Base-by-base conservation (phyloP, 2,797 vertebrate genomes). In the Botia kubotai region DNA sequence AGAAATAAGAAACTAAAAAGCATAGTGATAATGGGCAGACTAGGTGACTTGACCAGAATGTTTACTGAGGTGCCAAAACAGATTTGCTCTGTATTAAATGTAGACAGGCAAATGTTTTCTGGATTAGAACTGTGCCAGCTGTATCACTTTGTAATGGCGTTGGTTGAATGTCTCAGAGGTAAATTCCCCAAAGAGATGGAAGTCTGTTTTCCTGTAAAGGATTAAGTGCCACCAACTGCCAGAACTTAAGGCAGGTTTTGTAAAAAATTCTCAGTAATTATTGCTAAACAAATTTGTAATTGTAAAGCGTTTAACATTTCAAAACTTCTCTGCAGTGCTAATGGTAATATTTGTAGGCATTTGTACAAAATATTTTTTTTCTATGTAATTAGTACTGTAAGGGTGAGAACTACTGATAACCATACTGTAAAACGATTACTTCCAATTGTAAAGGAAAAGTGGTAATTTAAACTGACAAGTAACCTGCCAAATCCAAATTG, bases 171-270 rank as follows among this genome's bases (percentile, higher is more conserved):
- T 33, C 26, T 68, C 36, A 50, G 53, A 72, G n/a, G 48, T 6
- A 66, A 57, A 70, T 66, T 65, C 43, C 63, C 58, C 60, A 80
- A 73, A 66, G 58, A 72, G 60, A 66, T 43, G 46, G 58, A 52
- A 63, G 43, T 71, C 57, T 58, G 21, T 26, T 46, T 46, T 46
- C 43, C 10, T 46, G 6, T 52, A 58, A 62, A 68, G 52, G 39
- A 48, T 48, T 50, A 67, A 92, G 91, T 93, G 92, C 90, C 91
- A 93, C 84, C 72, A 89, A 90, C 88, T 84, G 87, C 90, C 86
- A 88, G 85, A 91, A 88, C 87, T 90, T 88, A 93, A 90, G 87
- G 75, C 82, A 86, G 91, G 91, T 92, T 93, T 92, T 84, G 82
- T 83, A 86, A 86, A 82, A 79, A 89, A 91, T 91, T 82, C 87